Conservation (phyloP, 30 jellyfish, hydroid and myxozoan species). For the Aurelia sp. region DNA sequence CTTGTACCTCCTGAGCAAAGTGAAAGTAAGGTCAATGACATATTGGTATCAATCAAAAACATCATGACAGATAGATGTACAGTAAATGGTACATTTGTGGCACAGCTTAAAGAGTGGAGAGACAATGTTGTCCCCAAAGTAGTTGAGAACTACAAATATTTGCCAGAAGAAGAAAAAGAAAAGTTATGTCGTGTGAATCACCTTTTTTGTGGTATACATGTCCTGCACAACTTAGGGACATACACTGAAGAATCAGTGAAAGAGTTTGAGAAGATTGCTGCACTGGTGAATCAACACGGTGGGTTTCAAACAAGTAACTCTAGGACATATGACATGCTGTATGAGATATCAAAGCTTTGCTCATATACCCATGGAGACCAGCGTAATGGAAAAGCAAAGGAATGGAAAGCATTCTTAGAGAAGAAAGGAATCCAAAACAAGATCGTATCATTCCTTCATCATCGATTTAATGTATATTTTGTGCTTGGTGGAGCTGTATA, state of each 20-base stretch:
- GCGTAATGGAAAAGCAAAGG: slow-evolving; percentile 45
- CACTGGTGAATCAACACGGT: slow-evolving; percentile 26
- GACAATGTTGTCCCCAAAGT: slow-evolving; percentile 18
- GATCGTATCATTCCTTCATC: slow-evolving; percentile 23
- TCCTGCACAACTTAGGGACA: slow-evolving; percentile 32
- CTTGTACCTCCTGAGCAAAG: slow-evolving; percentile 16
- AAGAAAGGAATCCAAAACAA: slow-evolving; percentile 8
- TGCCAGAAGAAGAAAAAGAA: slow-evolving; percentile 30
- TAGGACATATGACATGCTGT: slow-evolving; percentile 30
- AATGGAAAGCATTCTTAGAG: slow-evolving; percentile 46
- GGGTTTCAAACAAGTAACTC: slow-evolving; percentile 41
- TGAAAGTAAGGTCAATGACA: slow-evolving; percentile 7
- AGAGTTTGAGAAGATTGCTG: slow-evolving; percentile 27
- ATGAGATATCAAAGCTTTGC: slow-evolving; percentile 29
- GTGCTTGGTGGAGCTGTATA: slow-evolving; percentile 61
- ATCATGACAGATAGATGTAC: slow-evolving; percentile 21
- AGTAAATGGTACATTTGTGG: slow-evolving; percentile 1
- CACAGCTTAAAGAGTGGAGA: slow-evolving; percentile 33
- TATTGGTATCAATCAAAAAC: not conserved
- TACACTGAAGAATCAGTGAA: slow-evolving; percentile 37
- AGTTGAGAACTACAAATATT: slow-evolving; percentile 13
- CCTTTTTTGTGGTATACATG: slow-evolving; percentile 44
- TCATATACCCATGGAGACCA: slow-evolving; percentile 65
- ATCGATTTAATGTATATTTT: slow-evolving; percentile 18
- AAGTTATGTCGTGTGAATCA: slow-evolving; percentile 11